Conservation (phyloP, 2,797 vertebrate genomes). For the Amazona finschi region DNA sequence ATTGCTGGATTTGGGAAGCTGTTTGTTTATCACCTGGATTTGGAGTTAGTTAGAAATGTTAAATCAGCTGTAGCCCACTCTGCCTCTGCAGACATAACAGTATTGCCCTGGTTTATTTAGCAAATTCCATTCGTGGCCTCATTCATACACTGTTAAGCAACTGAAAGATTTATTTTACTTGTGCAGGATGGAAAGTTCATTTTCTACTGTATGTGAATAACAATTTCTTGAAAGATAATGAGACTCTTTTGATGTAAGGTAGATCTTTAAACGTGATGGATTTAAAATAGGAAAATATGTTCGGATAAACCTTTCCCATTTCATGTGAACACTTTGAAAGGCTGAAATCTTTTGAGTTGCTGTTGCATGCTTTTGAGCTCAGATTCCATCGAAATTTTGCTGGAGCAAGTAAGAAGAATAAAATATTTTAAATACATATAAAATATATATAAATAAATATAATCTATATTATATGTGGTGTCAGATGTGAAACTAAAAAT, state of each 20-base stretch:
- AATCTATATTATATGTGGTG: not conserved
- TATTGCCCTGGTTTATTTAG: slow-evolving; percentile 4
- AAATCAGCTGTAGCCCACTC: not conserved
- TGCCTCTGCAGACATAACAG: not conserved
- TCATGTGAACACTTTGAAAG: not conserved
- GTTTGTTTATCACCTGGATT: not conserved
- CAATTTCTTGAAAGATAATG: not conserved
- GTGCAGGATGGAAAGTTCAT: not conserved
- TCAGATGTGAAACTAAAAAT: not conserved
- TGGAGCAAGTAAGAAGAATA: not conserved
- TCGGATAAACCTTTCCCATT: not conserved
- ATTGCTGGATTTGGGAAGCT: not conserved
- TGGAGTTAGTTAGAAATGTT: not conserved
- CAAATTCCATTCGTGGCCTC: not conserved
- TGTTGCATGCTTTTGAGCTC: not conserved
- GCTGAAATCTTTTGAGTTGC: not conserved
- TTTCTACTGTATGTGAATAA: not conserved
- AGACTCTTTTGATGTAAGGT: not conserved
- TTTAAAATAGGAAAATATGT: not conserved
- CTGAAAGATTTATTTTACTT: slow-evolving; percentile 6
- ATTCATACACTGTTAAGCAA: not conserved
- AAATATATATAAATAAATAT: not conserved
- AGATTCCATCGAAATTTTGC: not conserved
- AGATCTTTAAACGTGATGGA: not conserved
- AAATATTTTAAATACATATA: not conserved